phyloP scores from a whole-genome alignment of 2,797 vertebrate genomes.

The Sarcoramphus papa region DNA sequence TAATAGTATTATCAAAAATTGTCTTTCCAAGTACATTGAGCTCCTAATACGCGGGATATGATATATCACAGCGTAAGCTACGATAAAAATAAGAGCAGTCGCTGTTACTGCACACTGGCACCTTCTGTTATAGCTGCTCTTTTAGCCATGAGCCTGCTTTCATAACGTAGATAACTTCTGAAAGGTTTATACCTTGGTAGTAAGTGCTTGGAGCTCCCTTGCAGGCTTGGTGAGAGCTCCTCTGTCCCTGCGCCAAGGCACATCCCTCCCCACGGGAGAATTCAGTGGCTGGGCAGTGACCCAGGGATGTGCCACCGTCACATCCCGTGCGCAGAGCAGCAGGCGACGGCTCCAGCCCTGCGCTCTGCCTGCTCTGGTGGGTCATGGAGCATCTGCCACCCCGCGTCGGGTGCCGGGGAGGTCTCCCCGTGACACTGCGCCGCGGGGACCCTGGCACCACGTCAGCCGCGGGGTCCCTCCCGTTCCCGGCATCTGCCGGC shows the following conservation, averaged over 20 bases:
- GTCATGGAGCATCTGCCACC: not conserved
- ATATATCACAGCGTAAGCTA: not conserved
- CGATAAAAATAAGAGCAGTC: not conserved
- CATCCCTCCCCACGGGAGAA: rapidly evolving
- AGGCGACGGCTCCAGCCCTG: not conserved
- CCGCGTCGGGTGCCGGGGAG: rapidly evolving
- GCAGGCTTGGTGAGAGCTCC: not conserved
- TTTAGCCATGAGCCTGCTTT: not conserved
- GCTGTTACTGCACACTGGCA: not conserved
- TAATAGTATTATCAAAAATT: not conserved
- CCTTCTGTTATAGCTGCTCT: not conserved
- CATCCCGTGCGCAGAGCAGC: rapidly evolving
- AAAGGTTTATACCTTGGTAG: not conserved
- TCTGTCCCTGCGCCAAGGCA: not conserved
- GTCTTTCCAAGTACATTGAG: not conserved
- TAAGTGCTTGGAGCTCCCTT: not conserved
- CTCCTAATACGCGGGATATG: not conserved
- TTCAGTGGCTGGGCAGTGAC: not conserved
- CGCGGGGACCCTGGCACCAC: rapidly evolving
- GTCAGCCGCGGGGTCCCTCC: not conserved
- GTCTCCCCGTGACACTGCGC: not conserved
- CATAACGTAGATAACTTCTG: rapidly evolving
- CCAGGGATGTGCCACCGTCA: not conserved
- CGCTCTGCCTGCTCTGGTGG: rapidly evolving
- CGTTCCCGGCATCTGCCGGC: not conserved